Evolutionary conservation across 2,888 invertebrate genomes (phyloP).

Genomic region (Drosophila mimetica): DNA sequence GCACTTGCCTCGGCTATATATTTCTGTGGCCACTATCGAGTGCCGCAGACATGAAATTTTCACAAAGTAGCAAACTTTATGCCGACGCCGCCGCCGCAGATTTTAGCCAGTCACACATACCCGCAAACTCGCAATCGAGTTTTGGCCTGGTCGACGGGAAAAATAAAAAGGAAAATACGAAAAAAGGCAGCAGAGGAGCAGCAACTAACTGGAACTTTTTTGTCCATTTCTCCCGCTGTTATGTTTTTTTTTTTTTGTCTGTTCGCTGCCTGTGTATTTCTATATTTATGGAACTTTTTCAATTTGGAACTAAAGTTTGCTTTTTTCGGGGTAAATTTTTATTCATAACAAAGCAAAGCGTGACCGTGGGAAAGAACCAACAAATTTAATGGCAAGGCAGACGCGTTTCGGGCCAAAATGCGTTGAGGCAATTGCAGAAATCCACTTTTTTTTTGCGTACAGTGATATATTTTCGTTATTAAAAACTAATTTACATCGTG

Average conservation of each 20-base stretch:
- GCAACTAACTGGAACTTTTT: constrained; percentile 65
- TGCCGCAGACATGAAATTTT: constrained; percentile 76
- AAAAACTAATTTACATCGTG: constrained; percentile 63
- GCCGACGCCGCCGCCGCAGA: constrained; percentile 60
- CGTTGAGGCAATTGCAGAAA: constrained; percentile 41
- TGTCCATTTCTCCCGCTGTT: constrained; percentile 34
- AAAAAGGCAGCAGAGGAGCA: constrained; percentile 35
- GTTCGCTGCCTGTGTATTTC: constrained; percentile 51
- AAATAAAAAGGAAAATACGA: constrained; percentile 37
- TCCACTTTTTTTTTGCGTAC: constrained; percentile 24
- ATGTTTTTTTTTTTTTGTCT: constrained; percentile 1
- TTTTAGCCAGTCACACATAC: constrained; percentile 36
- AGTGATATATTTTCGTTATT: constrained; percentile 56
- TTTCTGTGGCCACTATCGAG: constrained; percentile 75
- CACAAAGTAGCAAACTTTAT: constrained; percentile 76
- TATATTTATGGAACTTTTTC: constrained; percentile 78
- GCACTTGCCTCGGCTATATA: constrained; percentile 39
- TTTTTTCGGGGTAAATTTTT: constrained; percentile 72
- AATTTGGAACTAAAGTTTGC: constrained; percentile 77
- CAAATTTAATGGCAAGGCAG: constrained; percentile 40
- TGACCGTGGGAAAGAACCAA: constrained; percentile 55
- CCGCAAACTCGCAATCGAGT: constrained; percentile 57
- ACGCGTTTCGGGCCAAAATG: constrained; percentile 7
- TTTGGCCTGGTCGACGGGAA: constrained; percentile 56
- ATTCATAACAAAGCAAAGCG: constrained; percentile 76